Evolutionary conservation across 2,888 invertebrate genomes (phyloP).

Genomic region (Marasmarcha lunaedactyla): DNA sequence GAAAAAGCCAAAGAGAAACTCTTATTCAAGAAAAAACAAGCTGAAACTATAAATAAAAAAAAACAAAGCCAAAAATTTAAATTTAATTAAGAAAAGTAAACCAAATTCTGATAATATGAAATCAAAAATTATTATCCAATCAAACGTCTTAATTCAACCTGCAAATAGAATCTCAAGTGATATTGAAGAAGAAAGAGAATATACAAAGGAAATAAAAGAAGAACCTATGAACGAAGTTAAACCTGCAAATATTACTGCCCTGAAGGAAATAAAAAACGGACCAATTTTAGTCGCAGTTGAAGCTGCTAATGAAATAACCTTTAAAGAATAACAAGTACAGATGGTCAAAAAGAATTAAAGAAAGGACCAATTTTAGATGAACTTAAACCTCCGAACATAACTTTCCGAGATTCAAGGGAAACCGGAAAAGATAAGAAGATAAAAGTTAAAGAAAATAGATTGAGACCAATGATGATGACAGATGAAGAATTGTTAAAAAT

Average conservation of each 20-base stretch:
- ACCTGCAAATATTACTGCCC: conserved; percentile 16
- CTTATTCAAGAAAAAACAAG: conserved; percentile 14
- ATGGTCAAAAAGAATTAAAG: conserved; percentile 12
- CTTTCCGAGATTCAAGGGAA: conserved; percentile 14
- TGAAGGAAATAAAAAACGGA: conserved; percentile 18
- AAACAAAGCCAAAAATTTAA: conserved; percentile 14
- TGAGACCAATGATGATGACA: conserved; percentile 17
- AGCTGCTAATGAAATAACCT: too few species aligned
- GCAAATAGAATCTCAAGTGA: conserved; percentile 14
- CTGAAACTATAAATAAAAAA: conserved; percentile 15
- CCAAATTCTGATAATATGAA: conserved; percentile 14
- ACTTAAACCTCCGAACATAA: conserved; percentile 13
- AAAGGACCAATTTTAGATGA: conserved; percentile 15
- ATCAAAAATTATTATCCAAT: conserved; percentile 15
- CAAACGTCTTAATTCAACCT: conserved; percentile 15
- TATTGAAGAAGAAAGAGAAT: conserved; percentile 14
- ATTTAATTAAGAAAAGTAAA: conserved; percentile 16
- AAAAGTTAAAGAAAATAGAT: conserved; percentile 15
- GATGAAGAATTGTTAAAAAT: conserved; percentile 17
- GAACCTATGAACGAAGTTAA: conserved; percentile 16
- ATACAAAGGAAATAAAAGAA: conserved; percentile 15
- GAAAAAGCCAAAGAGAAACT: conserved; percentile 15
- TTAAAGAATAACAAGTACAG: conserved; percentile 15
- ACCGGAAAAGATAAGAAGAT: conserved; percentile 15
- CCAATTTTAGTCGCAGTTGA: conserved; percentile 15